These are phyloP conservation scores for Cremastinae sp. DNA, from an alignment of 2,888 invertebrate species.

Conservation along the genomic window DNA sequence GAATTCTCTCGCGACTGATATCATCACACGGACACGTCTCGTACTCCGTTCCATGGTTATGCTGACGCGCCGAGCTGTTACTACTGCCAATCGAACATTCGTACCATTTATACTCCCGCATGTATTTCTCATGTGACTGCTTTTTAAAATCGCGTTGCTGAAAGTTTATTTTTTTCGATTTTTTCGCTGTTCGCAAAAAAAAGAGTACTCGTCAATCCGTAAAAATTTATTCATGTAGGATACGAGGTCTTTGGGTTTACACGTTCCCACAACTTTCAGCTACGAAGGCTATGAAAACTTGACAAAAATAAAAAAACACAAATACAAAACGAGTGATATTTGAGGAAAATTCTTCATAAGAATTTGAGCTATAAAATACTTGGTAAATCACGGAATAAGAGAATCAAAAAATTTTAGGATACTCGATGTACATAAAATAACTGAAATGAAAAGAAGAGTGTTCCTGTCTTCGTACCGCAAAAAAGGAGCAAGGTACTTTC, in stretches of 20 bases:
- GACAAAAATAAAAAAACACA: too few species aligned
- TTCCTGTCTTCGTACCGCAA: conserved; percentile 45
- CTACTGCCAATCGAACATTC: conserved; percentile 48
- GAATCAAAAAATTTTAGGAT: too few species aligned
- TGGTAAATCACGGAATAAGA: too few species aligned
- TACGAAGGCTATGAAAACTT: too few species aligned
- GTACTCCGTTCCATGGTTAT: conserved; percentile 35
- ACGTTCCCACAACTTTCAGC: conserved; percentile 16
- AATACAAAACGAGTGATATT: too few species aligned
- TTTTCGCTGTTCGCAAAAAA: too few species aligned
- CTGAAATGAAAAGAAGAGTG: conserved; percentile 60
- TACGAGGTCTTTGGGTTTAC: conserved; percentile 29
- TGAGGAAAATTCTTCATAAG: too few species aligned
- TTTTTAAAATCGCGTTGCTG: conserved; percentile 27
- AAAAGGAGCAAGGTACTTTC: not conserved
- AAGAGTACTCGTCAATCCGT: too few species aligned
- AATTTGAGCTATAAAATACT: too few species aligned
- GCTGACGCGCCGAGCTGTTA: conserved; percentile 54
- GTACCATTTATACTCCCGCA: conserved; percentile 9
- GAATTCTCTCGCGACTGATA: conserved; percentile 13
- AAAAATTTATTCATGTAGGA: too few species aligned
- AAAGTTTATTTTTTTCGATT: conserved; percentile 51
- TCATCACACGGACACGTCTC: conserved; percentile 10
- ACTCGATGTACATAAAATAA: too few species aligned
- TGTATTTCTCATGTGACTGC: too few species aligned